phyloP scores from a whole-genome alignment of 2,797 vertebrate species.

The Hoplostethus mediterraneus region DNA sequence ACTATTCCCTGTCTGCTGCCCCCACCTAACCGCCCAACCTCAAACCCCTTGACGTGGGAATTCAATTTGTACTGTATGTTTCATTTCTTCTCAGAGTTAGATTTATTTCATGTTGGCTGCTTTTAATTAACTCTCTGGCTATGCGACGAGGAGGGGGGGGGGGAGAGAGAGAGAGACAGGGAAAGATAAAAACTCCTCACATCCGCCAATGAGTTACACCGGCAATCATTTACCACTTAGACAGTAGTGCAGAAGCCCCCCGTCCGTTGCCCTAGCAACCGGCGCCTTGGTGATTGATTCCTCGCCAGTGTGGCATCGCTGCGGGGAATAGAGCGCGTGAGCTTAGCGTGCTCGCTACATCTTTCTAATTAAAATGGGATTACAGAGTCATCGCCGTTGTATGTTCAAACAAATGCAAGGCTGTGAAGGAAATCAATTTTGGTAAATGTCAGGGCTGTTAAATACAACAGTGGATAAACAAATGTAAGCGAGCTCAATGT shows the following conservation, averaged over 20 bases:
- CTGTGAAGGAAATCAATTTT: slow-evolving; percentile 88
- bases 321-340: slow-evolving; percentile 87
- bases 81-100: slow-evolving; percentile 95
- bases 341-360: slow-evolving; percentile 87
- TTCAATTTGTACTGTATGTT: slow-evolving; percentile 95
- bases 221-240: slow-evolving; percentile 97
- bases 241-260: slow-evolving; percentile 92
- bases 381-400: slow-evolving; percentile 90
- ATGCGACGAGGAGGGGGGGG: slow-evolving; percentile 83
- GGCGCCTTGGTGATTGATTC: slow-evolving; percentile 95
- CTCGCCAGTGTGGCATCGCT: slow-evolving; percentile 95
- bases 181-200: slow-evolving; percentile 82
- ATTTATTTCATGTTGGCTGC: slow-evolving; percentile 95
- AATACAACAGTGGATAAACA: slow-evolving; percentile 80
- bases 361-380: slow-evolving; percentile 98
- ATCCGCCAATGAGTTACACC: slow-evolving; percentile 88
- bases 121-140: slow-evolving; percentile 98
- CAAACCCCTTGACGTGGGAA: slow-evolving; percentile 87
- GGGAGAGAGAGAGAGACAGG: slow-evolving; percentile 52
- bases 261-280: slow-evolving; percentile 94
- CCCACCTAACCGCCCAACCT: slow-evolving; percentile 56
- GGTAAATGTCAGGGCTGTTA: slow-evolving; percentile 91
- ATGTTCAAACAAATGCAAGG: slow-evolving; percentile 91
- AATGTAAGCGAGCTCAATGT: slow-evolving; percentile 64
- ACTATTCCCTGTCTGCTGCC: slow-evolving; percentile 44